phyloP scores from a whole-genome alignment of 1,140 invertebrate genomes.

The Doryteuthis pealeii region DNA sequence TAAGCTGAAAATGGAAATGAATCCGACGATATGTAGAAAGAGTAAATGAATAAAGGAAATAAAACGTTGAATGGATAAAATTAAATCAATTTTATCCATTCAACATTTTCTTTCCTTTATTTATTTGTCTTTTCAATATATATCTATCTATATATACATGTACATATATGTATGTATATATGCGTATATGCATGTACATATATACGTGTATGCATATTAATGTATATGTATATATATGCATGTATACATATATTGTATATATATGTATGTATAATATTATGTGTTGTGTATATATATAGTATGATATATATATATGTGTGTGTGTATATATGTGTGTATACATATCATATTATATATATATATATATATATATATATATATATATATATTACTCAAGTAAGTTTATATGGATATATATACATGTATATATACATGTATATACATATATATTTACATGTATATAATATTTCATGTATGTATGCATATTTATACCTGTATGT shows the following conservation, averaged over 20 bases:
- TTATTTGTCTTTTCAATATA: too few relatives aligned
- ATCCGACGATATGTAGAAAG: too few relatives aligned
- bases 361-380: neutral
- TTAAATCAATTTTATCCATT: too few relatives aligned
- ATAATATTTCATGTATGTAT: neutral
- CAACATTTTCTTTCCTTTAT: too few relatives aligned
- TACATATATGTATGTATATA: neutral
- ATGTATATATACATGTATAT: neutral
- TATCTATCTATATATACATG: neutral
- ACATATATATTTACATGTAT: neutral
- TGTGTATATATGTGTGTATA: neutral
- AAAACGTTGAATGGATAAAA: too few relatives aligned
- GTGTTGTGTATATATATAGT: neutral
- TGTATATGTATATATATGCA: neutral
- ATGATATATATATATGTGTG: neutral
- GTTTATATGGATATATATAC: neutral
- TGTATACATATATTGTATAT: neutral
- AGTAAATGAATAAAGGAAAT: too few relatives aligned
- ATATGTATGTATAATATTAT: neutral
- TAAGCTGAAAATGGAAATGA: too few relatives aligned
- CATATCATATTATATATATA: neutral
- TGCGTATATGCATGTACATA: neutral
- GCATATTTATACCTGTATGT: neutral
- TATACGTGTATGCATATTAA: neutral
- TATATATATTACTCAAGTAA: neutral